Conservation (phyloP, 2,113 vertebrate genomes). For the Nanger granti region DNA sequence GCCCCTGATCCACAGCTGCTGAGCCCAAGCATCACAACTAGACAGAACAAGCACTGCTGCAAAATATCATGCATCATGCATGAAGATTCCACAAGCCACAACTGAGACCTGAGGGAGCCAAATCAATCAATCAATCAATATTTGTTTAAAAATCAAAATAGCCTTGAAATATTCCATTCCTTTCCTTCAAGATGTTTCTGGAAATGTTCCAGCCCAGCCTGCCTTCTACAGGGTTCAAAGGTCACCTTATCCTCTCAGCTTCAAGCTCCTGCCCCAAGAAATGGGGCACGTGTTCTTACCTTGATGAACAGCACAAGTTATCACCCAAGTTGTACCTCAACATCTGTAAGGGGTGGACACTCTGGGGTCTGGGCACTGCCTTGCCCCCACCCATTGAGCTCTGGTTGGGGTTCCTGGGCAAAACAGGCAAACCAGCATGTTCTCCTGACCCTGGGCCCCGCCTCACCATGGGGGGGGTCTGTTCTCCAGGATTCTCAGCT, state of each 20-base stretch:
- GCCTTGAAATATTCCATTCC: background rate
- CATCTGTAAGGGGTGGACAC: too few relatives aligned
- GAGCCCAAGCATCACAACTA: background rate
- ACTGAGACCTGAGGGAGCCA: background rate
- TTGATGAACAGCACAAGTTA: background rate
- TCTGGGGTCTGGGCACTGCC: background rate
- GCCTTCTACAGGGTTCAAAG: background rate
- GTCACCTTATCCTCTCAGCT: background rate
- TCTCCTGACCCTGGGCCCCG: accelerated
- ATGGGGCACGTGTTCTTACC: accelerated
- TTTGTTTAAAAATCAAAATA: background rate
- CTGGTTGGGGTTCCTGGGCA: background rate
- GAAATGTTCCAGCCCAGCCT: background rate
- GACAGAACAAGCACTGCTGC: background rate
- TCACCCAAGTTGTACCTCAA: accelerated
- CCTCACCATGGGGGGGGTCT: accelerated
- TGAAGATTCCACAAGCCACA: background rate
- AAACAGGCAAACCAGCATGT: background rate
- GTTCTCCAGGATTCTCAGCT: background rate
- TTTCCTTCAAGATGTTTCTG: background rate
- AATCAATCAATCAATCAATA: background rate
- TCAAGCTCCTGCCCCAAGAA: background rate
- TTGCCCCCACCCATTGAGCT: background rate
- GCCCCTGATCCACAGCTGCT: background rate
- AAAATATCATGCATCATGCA: background rate